Evolutionary conservation across 2,113 vertebrate species (phyloP), one percentile per base, ranked within the genome.

Genomic region (Erinaceus europaeus): DNA sequence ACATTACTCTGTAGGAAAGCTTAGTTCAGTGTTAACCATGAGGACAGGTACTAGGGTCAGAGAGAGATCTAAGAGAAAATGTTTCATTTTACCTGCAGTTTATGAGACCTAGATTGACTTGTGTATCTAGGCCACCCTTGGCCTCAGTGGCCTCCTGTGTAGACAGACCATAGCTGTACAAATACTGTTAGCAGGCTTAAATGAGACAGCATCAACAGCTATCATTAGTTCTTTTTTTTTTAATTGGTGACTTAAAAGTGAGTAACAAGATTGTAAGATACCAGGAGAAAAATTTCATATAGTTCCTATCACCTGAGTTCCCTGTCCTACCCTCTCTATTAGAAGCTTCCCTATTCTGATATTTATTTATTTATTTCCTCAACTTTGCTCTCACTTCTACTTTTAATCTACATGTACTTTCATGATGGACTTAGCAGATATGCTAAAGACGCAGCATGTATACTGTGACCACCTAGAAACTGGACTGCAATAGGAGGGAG

Each of bases 361-460:
- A n/a, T n/a, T n/a, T n/a, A n/a, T n/a, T n/a, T n/a, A n/a, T n/a
- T n/a, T n/a, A n/a, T n/a, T n/a, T n/a, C 10, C 57, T 67, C 25
- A 20, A 42, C 5, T 12, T 13, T 9, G 61, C 4, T 2, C 20
- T 20, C 20, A 40, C 62, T 38, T 6, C 32, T 42, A 9, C 44
- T 40, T 73, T 32, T 69, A 29, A 50, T 21, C n/a, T 38, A 13
- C 0, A 0, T 12, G n/a, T 25, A 3, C 7, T 48, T n/a, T 61
- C 52, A 12, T 25, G 25, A 61, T 10, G 13, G 29, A 64, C 23
- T 53, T 1, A 34, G 34, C 10, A 36, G 72, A 84, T 52, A 80
- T 4, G 9, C 17, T 67, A 9, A 4, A 14, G 34, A 84, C n/a
- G 14, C 17, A 68, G 44, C 52, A 59, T 3, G 1, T 0, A 5